A percentile compares a stretch with the other conserved stretches of the same genome.
Conservation (phyloP, 2,797 vertebrate species). For the Leptoclinus maculatus region DNA sequence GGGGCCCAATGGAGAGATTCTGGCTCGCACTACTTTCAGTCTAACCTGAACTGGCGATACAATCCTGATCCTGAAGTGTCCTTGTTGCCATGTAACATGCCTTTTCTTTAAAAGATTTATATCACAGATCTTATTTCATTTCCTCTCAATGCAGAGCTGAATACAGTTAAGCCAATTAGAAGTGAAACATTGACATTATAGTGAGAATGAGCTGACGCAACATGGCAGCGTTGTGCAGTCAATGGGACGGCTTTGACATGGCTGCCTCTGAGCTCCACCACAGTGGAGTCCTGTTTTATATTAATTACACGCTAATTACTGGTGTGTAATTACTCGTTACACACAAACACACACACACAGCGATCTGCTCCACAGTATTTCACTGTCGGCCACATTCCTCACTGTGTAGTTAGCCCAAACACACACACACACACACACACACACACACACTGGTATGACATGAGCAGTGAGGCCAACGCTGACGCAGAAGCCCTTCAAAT, state of each 20-base stretch:
- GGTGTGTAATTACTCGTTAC: slow-evolving; percentile 47
- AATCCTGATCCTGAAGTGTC: neutral
- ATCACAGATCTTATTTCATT: neutral
- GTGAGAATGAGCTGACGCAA: neutral
- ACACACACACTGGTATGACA: slow-evolving; percentile 37
- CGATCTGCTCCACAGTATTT: slow-evolving; percentile 35
- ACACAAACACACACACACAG: slow-evolving; percentile 19
- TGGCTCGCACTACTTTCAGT: too few relatives aligned
- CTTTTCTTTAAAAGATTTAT: neutral
- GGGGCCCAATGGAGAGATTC: too few relatives aligned
- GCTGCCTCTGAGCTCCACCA: slow-evolving; percentile 14
- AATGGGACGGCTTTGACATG: slow-evolving; percentile 21
- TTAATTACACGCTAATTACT: slow-evolving; percentile 63
- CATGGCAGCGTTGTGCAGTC: neutral
- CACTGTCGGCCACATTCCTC: slow-evolving; percentile 60
- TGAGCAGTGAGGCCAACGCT: slow-evolving; percentile 40
- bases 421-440: slow-evolving; percentile 44
- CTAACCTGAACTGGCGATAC: too few relatives aligned
- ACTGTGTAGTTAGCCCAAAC: slow-evolving; percentile 49
- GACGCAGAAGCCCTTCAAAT: slow-evolving; percentile 54
- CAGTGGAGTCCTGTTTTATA: slow-evolving; percentile 36
- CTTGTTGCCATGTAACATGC: neutral
- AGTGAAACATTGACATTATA: neutral
- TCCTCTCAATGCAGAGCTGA: neutral
- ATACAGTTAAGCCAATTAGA: neutral